Conservation (phyloP, 2,113 vertebrate genomes). For the Nothoprocta perdicaria region DNA sequence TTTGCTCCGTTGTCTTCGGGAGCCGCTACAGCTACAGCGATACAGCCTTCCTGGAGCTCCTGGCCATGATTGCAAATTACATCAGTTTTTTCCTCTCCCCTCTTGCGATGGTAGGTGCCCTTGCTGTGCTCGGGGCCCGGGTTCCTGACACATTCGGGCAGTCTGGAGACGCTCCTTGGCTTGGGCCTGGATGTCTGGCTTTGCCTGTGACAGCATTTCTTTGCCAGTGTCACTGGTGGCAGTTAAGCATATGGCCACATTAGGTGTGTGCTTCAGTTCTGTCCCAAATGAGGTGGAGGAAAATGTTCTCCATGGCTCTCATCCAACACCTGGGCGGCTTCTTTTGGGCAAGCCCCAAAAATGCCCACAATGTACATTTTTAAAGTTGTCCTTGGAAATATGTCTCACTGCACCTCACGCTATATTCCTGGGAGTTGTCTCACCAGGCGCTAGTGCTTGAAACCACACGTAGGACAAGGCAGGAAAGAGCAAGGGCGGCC, state of each 20-base stretch:
- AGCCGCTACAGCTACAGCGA: conserved; percentile 29
- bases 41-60: background rate
- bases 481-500: background rate
- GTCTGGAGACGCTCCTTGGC: background rate
- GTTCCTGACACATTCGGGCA: accelerated
- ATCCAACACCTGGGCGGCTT: background rate
- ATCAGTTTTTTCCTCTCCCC: background rate
- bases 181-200: background rate
- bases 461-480: background rate
- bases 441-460: background rate
- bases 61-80: background rate
- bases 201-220: background rate
- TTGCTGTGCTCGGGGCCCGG: background rate
- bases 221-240: background rate
- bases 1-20: conserved; percentile 25
- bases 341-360: background rate
- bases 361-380: background rate
- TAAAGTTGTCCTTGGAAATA: background rate
- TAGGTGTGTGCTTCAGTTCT: background rate
- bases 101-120: background rate
- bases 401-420: background rate
- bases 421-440: background rate
- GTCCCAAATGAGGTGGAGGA: background rate
- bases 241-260: background rate
- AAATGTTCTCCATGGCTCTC: background rate